A percentile compares a stretch with the other conserved stretches of the same genome.
These are phyloP conservation scores for Himalopsyche japonica DNA, from an alignment of 2,888 invertebrate genomes.

Conservation along the genomic window DNA sequence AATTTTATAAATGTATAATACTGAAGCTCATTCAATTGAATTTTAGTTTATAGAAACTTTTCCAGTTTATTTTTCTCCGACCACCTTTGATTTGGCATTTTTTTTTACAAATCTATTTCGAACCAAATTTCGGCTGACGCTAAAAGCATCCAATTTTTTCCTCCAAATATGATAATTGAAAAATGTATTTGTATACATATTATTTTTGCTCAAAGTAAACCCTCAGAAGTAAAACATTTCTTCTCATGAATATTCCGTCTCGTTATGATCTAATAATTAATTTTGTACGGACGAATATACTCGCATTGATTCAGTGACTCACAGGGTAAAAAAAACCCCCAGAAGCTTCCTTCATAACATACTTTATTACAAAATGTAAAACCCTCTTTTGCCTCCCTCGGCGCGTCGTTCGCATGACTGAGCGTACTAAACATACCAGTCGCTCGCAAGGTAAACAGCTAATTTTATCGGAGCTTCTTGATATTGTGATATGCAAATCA, in stretches of 20 bases:
- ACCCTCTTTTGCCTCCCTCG: background rate
- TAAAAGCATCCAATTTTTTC: too few species aligned
- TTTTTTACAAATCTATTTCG: too few species aligned
- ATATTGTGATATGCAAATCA: conserved; percentile 15
- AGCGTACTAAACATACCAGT: background rate
- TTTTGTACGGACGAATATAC: background rate
- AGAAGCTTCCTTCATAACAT: background rate
- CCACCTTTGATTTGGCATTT: too few species aligned
- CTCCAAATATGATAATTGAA: too few species aligned
- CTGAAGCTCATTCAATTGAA: too few species aligned
- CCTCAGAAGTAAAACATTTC: too few species aligned
- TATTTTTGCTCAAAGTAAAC: too few species aligned
- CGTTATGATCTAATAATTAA: background rate
- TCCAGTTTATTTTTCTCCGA: too few species aligned
- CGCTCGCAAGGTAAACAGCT: conserved; percentile 14
- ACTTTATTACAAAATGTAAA: background rate
- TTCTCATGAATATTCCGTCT: background rate
- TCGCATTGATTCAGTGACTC: background rate
- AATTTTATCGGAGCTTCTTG: conserved; percentile 19
- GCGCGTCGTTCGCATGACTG: background rate
- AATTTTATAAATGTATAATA: too few species aligned
- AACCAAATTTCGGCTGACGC: too few species aligned
- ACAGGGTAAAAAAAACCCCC: background rate
- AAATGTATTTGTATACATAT: too few species aligned
- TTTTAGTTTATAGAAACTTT: too few species aligned